These are phyloP conservation scores for Anneissia japonica DNA, from an alignment of 35 echinoderm and acorn worm species.

Conservation along the genomic window DNA sequence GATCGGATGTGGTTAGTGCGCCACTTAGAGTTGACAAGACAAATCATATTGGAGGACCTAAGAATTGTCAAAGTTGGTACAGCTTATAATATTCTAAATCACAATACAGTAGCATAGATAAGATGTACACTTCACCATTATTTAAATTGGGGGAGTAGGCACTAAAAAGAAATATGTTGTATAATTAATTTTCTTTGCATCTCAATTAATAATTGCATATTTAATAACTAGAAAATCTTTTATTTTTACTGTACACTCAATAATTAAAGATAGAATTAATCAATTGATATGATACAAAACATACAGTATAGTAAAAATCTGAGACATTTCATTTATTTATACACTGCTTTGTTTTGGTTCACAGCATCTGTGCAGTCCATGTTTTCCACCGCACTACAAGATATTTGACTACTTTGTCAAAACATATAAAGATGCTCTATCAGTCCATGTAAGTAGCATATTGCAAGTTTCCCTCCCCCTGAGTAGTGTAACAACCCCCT, in stretches of 20 bases:
- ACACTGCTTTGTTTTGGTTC: neutral
- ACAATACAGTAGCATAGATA: no score
- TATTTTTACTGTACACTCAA: no score
- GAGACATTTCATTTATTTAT: conserved; percentile 6
- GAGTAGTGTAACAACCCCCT: no score
- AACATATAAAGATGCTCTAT: conserved; percentile 57
- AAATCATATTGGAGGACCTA: conserved; percentile 70
- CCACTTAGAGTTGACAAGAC: conserved; percentile 80
- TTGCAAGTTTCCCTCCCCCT: no score
- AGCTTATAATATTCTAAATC: no score
- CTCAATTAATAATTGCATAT: no score
- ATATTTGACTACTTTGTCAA: conserved; percentile 66
- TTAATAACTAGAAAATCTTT: no score
- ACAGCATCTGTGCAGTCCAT: conserved; percentile 59
- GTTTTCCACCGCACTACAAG: conserved; percentile 77
- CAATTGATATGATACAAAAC: neutral
- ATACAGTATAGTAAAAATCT: neutral
- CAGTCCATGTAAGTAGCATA: conserved; percentile 70
- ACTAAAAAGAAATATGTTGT: no score
- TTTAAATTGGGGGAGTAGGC: no score
- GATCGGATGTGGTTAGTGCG: conserved; percentile 94
- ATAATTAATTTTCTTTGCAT: no score
- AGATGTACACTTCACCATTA: no score
- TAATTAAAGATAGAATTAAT: no score
- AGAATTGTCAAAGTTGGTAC: conserved; percentile 62